phyloP scores from a whole-genome alignment of 2,113 vertebrate species.

The Hemibagrus wyckioides region DNA sequence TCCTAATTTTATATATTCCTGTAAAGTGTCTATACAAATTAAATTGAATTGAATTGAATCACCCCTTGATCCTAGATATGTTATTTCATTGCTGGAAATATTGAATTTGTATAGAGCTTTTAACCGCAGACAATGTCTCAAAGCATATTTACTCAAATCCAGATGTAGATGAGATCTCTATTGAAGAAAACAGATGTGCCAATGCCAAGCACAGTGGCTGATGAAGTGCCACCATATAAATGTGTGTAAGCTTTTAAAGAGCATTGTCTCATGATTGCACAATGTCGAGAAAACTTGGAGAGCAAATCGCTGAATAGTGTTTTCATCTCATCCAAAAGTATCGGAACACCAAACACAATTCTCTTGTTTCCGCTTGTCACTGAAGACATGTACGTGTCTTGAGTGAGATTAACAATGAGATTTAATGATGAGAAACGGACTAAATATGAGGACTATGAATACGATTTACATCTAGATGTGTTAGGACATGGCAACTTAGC shows the following conservation, averaged over 20 bases:
- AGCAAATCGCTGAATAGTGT: not conserved
- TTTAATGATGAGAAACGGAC: not conserved
- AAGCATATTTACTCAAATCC: not conserved
- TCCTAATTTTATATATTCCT: no score
- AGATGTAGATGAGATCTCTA: not conserved
- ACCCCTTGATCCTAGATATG: no score
- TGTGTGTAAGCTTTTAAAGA: not conserved
- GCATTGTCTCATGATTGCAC: not conserved
- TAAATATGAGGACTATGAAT: no score
- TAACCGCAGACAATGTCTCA: not conserved
- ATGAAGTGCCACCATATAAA: not conserved
- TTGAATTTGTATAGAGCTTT: not conserved
- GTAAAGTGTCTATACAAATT: no score
- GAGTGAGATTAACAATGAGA: not conserved
- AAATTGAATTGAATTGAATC: no score
- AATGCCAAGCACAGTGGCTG: not conserved
- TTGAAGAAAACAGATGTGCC: not conserved
- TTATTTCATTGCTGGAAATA: no score
- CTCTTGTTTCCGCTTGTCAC: not conserved
- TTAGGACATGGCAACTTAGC: not conserved
- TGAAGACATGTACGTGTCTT: no score
- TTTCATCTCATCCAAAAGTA: not conserved
- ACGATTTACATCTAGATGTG: not conserved
- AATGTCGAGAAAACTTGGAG: not conserved
- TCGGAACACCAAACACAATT: not conserved